Base-by-base conservation (phyloP, 2,888 invertebrate genomes). In the Lucinisca nassula region DNA sequence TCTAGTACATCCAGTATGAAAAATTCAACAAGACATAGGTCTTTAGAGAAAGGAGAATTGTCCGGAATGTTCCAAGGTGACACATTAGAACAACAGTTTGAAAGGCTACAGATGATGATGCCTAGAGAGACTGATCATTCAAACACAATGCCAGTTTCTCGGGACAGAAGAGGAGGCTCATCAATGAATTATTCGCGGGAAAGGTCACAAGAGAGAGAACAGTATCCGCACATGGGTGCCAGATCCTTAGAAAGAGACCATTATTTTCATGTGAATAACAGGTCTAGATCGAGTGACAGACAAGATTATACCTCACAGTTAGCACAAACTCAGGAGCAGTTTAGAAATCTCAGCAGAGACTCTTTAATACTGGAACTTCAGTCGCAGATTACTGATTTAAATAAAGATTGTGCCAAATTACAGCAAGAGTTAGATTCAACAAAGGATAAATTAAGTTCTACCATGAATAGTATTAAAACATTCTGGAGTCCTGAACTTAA, bases 401-500 rank as follows among this genome's bases (percentile, higher is more conserved):
- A 99, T 96, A 97, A 98, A 91, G 99, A 99, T 96, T 97, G 99
- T 96, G 98, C 97, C 79, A 98, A 98, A 96, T 97, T 95, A 38
- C 95, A 95, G 81, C 94, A 95, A 83, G 96, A 96, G 74, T 90
- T 95, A 40, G 96, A 96, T 74, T 97, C 99, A 96, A 99, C 99
- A 92, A 99, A 99, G 97, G 99, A 99, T 97, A 99, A 99, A 97
- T 97, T 99, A 94, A 98, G 99, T 96, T 99, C 99, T 96, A 98
- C 98, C 95, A 99, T 99, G 99, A 99, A 99, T 97, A 99, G 99
- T 97, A 99, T 99, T 97, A 99, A 99, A 97, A 99, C 99, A 82
- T 99, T 99, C 97, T 99, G 99, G 99, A 99, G 99, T 96, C 99
- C 99, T 30, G 99, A 99, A 97, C 97, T 99, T 96, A 99, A 99